Percentiles rank a stretch among this genome's conserved stretches.
phyloP scores from a whole-genome alignment of 2,113 vertebrate species.

The Lipotes vexillifer region DNA sequence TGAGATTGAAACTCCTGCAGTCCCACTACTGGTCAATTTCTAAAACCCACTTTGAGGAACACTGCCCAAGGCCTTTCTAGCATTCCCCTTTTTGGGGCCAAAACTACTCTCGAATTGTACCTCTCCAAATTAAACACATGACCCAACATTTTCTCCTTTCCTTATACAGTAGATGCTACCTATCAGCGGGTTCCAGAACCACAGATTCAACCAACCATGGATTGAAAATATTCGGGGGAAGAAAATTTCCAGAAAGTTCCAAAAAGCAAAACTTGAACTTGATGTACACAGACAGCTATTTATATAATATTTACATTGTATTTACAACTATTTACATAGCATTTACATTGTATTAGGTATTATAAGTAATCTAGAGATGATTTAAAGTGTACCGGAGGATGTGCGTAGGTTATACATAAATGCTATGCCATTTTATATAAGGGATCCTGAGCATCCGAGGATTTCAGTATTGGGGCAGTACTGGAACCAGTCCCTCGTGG shows the following conservation, averaged over 20 bases:
- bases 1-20: not conserved
- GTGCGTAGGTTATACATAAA: not conserved
- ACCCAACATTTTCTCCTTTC: not conserved
- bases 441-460: not conserved
- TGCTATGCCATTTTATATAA: not conserved
- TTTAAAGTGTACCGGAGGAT: not conserved
- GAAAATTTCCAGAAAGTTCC: not conserved
- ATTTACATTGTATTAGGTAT: no score
- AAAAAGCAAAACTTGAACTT: no score
- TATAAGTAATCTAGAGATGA: not conserved
- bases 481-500: not conserved
- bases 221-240: not conserved
- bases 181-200: not conserved
- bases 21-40: not conserved
- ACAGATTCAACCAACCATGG: not conserved
- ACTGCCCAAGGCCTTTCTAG: not conserved
- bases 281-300: no score
- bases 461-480: not conserved
- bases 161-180: not conserved
- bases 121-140: not conserved
- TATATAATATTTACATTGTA: no score
- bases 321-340: no score
- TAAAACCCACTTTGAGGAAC: not conserved
- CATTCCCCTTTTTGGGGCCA: not conserved
- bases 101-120: not conserved